Percentiles rank a stretch among this genome's conserved stretches.
These are phyloP conservation scores for Cebidichthys violaceus DNA, from an alignment of 2,113 vertebrate genomes.

Conservation along the genomic window DNA sequence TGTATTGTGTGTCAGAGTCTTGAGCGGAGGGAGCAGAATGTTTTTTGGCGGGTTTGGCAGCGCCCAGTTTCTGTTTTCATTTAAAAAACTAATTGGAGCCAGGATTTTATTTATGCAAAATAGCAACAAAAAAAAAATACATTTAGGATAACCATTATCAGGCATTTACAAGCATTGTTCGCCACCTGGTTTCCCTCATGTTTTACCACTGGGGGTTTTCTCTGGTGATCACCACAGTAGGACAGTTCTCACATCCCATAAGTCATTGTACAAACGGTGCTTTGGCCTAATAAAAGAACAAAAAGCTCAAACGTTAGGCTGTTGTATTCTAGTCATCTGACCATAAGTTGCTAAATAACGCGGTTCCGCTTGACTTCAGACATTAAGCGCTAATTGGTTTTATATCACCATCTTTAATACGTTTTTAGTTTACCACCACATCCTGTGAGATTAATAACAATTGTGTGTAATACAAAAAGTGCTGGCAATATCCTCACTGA, in stretches of 20 bases:
- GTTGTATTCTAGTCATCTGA: constrained; percentile 1
- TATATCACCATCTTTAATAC: background rate
- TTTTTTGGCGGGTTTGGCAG: constrained; percentile 9
- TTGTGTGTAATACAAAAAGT: background rate
- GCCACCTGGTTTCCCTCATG: constrained; percentile 1
- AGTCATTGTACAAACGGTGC: background rate
- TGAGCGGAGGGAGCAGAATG: background rate
- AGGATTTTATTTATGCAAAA: constrained; percentile 23
- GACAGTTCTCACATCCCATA: constrained; percentile 14
- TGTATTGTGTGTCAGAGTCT: constrained; percentile 7
- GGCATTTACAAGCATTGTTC: constrained; percentile 25
- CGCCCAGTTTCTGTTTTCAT: constrained; percentile 17
- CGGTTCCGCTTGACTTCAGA: background rate
- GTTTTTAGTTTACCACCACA: background rate
- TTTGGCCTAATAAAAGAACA: background rate
- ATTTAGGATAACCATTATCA: constrained; percentile 10
- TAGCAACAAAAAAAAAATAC: constrained; percentile 13
- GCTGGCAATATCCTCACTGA: background rate
- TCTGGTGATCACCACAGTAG: constrained; percentile 20
- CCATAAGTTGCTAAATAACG: background rate
- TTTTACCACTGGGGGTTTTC: background rate
- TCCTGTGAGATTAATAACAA: background rate
- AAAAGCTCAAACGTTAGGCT: background rate
- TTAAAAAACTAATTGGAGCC: constrained; percentile 39
- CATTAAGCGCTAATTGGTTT: constrained; percentile 1